Percentiles rank a stretch among this genome's conserved stretches.
Conservation (phyloP, 1,140 invertebrate genomes). For the Hesperophylax magnus region DNA sequence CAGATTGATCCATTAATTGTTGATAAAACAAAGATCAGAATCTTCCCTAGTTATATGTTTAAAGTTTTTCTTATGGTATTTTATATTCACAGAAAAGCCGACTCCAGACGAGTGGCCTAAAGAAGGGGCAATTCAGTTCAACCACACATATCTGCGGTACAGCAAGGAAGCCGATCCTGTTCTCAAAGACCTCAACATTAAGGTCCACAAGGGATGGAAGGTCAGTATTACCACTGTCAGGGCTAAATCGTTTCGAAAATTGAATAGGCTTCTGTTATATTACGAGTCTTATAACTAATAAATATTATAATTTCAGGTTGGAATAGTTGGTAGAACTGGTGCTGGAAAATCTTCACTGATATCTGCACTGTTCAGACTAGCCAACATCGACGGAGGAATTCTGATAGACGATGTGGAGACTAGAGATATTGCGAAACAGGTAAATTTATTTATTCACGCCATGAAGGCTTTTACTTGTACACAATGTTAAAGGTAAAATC, state of each 20-base stretch:
- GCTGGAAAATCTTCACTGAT: constrained; percentile 90
- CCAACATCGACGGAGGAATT: constrained; percentile 71
- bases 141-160: constrained; percentile 76
- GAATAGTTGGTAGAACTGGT: constrained; percentile 86
- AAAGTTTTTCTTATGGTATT: too few species aligned
- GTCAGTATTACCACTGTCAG: constrained; percentile 59
- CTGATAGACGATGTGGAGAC: constrained; percentile 71
- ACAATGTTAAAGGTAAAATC: too few species aligned
- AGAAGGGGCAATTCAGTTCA: constrained; percentile 69
- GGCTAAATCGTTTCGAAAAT: background rate
- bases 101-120: constrained; percentile 68
- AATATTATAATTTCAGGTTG: constrained; percentile 68
- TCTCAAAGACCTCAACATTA: constrained; percentile 74
- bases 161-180: constrained; percentile 72
- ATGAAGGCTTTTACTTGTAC: too few species aligned
- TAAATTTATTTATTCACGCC: constrained; percentile 27
- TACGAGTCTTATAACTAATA: background rate
- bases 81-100: constrained; percentile 60
- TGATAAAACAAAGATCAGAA: too few species aligned
- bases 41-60: too few species aligned
- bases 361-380: constrained; percentile 80
- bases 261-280: background rate
- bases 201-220: constrained; percentile 74
- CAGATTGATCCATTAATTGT: too few species aligned
- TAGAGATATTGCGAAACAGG: constrained; percentile 67